Evolutionary conservation across 2,888 invertebrate species (phyloP), one percentile per base, ranked within the genome.

Genomic region (Lithophane socia): DNA sequence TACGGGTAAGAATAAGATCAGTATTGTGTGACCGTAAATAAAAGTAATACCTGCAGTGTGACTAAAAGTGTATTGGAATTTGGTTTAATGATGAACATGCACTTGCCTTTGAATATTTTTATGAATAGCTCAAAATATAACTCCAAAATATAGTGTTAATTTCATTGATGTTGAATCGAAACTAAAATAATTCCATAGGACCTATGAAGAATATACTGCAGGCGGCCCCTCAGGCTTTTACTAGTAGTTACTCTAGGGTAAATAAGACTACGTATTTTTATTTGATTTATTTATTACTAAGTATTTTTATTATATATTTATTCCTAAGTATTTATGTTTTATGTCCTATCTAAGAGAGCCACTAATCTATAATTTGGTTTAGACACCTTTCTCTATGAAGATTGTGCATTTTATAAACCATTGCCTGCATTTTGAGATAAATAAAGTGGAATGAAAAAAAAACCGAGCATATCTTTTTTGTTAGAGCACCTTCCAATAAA

Each of bases 1-100:
- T 73, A 83, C 79, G 83, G 83, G 56, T 44, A 37, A 79, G 72
- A 68, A 77, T 44, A 24, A 72, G 24, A 71, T 72, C 58, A 73
- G 58, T 68, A 74, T 83, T 79, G 83, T 75, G 67, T 54, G 37
- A 60, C 13, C 24, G 21, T 61, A 63, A 70, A 76, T 79, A 71
- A 71, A 77, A 60, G 42, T 56, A 70, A 47, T 63, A 72, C 79
- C 73, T 76, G 83, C 2, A 60, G 75, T 75, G 75, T 73, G 56
- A 84, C 79, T 65, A 74, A 75, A 76, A 16, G 9, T 64, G 16
- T 64, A 13, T 63, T 58, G 29, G 54, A 54, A 65, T 68, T 79
- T 29, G 29, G 58, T 68, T 73, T 68, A 56, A 61, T 63, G 42
- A 65, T 69, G n/a, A 69, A 68, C 18, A 60, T 74, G 44, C 61